Evolutionary conservation across 92 coral and sea anemone species (phyloP), one percentile per base, ranked within the genome.

Genomic region (Virgularia gustaviana): DNA sequence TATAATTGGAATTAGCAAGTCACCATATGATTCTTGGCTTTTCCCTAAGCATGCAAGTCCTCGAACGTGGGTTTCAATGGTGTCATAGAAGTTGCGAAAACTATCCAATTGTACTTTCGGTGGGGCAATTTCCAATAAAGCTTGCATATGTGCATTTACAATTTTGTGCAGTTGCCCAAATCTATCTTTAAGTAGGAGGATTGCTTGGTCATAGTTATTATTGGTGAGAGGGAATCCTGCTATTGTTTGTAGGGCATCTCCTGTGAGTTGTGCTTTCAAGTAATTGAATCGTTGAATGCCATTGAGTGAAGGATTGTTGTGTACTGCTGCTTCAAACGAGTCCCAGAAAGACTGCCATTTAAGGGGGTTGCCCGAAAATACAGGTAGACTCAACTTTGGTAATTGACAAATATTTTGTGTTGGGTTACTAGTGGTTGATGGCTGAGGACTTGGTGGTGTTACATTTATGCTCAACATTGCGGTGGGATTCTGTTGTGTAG

Each of bases 311-410:
- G 64, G 27, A 32, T 76, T 65, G 7, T 35, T 65, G 49, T 76
- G 27, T 5, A 76, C 77, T 1, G 64, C 77, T 1, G 60, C 80
- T 9, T 66, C 55, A 52, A 76, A 76, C 0, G 77, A 76, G 49
- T 76, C 81, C 81, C 81, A 76, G 41, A 76, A 76, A 9, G 81
- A 52, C 12, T 13, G 16, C 81, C 81, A 76, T 7, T 66, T 49
- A 12, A 66, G 60, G 24, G 81, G 77, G 36, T 76, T 61, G 4
- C 81, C 77, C 5, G 49, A 44, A 20, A 76, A 65, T 8, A 41
- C 35, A 0, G 81, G 81, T 41, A 76, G 39, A 34, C 19, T 76
- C 43, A 76, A 37, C 37, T 65, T 76, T 16, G 81, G 81, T 36
- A 76, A 64, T 8, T 65, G 78, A 25, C 64, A n/a, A n/a, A n/a